Base-by-base conservation (phyloP, 2,113 vertebrate genomes). In the Xiphophorus maculatus region DNA sequence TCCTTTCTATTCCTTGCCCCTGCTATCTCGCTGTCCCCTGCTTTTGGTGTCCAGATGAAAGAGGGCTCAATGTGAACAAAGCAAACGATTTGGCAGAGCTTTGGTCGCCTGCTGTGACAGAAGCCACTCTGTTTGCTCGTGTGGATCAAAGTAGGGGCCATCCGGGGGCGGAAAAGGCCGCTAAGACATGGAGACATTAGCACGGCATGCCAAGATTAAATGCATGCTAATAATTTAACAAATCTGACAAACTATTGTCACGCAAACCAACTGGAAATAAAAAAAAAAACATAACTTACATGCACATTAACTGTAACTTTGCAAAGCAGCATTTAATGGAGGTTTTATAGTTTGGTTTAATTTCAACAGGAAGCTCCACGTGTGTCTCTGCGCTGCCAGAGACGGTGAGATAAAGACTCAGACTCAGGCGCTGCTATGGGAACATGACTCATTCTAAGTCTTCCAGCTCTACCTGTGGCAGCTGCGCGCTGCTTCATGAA, bases 401-500 rank as follows among this genome's bases (percentile, higher is more conserved):
- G 90, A 93, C 91, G 84, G 74, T 87, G 85, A 63, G 89, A 93
- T 91, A 91, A 85, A 88, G 87, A 87, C 87, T 82, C 84, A 51
- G 85, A 66, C 76, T 73, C 44, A 63, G 76, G 54, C 13, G 92
- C 94, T 93, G 89, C 94, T 87, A 94, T 94, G 92, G 92, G 75
- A 90, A 94, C 89, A 40, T 94, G 91, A 95, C 90, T 94, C 94
- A 94, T 87, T 89, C 44, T 87, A 85, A 81, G 83, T 86, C 88
- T 82, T 88, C 84, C 88, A 76, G 81, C 85, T 88, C 68, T 90
- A 93, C 93, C 90, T 91, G 89, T 84, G 87, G 90, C 92, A 94
- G 94, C 92, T 93, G 92, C 86, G 87, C 83, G 80, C 78, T 69
- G 79, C 88, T 88, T 37, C 84, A 74, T 69, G 83, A 85, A 82